Base-by-base conservation (phyloP, 2,113 vertebrate genomes). In the Cyanoramphus novaezelandiae region DNA sequence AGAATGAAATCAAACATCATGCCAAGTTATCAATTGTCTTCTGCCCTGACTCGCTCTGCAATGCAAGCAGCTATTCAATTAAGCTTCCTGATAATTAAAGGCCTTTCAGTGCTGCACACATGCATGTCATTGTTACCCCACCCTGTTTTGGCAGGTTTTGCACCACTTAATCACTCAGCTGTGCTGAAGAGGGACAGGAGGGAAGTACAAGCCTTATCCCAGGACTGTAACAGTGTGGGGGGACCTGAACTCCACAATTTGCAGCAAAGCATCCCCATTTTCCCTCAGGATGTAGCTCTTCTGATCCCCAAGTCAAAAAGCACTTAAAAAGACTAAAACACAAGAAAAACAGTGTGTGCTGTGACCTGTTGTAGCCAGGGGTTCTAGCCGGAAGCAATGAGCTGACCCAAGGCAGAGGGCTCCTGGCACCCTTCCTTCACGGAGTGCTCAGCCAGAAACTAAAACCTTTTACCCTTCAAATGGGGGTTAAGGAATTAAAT, bases 61-160 rank as follows among this genome's bases (percentile, higher is more conserved):
- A 55, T 14, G 20, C 4, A 4, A 57, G 41, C 17, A 7, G 31
- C 88, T 68, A 67, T 62, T 88, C 60, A n/a, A 33, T 95, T 82
- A 90, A 53, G 71, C 57, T 92, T 69, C 79, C 50, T 82, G 50
- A 75, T 78, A 94, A 96, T 92, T 74, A 93, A 90, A 94, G 87
- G 69, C 65, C 53, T 86, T 88, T 81, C 76, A 89, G 77, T 53
- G 39, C 49, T 43, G 31, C 71, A 64, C 55, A 57, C 7, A 39
- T 10, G 29, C 67, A 43, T 10, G 33, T 10, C 39, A 82, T 41
- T 67, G 35, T 18, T 19, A 88, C 62, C 62, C 71, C 77, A 67
- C 43, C 72, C 81, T 64, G 35, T 41, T 62, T 9, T 41, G 52
- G 50, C 25, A 91, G 70, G 2, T 46, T 65, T 62, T 28, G 62